Conservation (phyloP, 64 coral and sea anemone genomes). For the Stichodactyla helianthus region DNA sequence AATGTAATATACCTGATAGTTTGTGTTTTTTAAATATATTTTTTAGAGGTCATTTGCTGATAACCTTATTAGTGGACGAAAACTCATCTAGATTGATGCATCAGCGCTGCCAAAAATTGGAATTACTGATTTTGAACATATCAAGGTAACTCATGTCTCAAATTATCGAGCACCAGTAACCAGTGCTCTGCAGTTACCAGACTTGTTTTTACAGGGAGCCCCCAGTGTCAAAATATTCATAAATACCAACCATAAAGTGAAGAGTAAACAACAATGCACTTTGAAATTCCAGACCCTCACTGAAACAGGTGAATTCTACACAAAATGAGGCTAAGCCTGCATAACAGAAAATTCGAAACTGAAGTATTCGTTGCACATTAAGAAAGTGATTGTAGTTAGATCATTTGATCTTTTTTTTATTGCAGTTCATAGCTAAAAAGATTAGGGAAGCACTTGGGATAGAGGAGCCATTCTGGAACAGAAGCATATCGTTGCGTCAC, state of each 20-base stretch:
- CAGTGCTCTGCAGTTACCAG: too few relatives aligned
- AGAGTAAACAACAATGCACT: too few relatives aligned
- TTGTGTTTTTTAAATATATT: neutral
- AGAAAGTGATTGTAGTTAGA: too few relatives aligned
- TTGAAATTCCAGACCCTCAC: too few relatives aligned
- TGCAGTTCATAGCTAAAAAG: conserved; percentile 70
- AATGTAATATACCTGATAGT: neutral
- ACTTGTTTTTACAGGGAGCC: too few relatives aligned
- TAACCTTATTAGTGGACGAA: conserved; percentile 89
- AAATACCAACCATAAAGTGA: too few relatives aligned
- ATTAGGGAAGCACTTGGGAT: conserved; percentile 66
- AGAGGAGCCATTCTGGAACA: conserved; percentile 84
- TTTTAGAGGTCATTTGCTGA: conserved; percentile 69
- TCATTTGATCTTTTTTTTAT: neutral
- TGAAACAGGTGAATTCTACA: too few relatives aligned
- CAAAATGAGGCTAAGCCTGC: too few relatives aligned
- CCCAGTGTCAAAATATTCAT: too few relatives aligned
- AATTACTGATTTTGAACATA: conserved; percentile 91
- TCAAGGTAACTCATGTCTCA: conserved; percentile 64
- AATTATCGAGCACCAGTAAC: too few relatives aligned
- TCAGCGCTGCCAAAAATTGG: conserved; percentile 85
- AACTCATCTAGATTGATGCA: conserved; percentile 74
- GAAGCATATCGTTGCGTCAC: conserved; percentile 84
- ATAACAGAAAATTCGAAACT: too few relatives aligned
- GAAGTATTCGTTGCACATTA: too few relatives aligned